Evolutionary conservation across 2,113 vertebrate species (phyloP), one percentile per base, ranked within the genome.

Genomic region (Taxidea taxus): DNA sequence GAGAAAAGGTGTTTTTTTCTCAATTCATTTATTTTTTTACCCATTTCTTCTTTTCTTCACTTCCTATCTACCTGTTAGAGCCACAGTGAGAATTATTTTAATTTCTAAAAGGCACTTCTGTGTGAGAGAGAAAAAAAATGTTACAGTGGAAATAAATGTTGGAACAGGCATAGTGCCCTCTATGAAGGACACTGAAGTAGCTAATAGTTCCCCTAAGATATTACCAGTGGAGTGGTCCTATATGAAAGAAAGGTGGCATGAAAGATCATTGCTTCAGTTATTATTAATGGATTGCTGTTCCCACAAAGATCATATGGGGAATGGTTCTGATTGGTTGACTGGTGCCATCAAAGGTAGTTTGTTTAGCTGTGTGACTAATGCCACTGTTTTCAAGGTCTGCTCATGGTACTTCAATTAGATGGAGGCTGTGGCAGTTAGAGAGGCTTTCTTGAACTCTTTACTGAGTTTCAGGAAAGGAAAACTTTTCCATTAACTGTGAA

Each of bases 401-500:
- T 98, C 97, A 86, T 74, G 90, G 97, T 83, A 95, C 96, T 97
- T 98, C 97, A 98, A 97, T 98, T 98, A 97, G 95, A 95, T 85
- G 92, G 94, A 96, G 82, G 47, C 95, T 95, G 75, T 95, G 87
- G 94, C 96, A 86, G 95, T 92, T 82, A 95, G 96, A 97, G 96
- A 82, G 90, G 95, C 96, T 98, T 97, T 98, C 97, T 75, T 97
- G 97, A 98, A 98, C 97, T 98, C 97, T 98, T 96, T 72, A 44
- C 97, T 88, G 97, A 97, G 94, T 97, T 97, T 97, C 94, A 95
- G 94, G 92, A 74, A 91, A 97, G 95, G 77, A 98, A 98, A 98
- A 98, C 98, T 98, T 98, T 98, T 97, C 98, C 97, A 98, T 98
- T 98, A 96, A 93, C 97, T 98, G 98, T 98, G 95, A 98, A 99